Evolutionary conservation across 2,797 vertebrate genomes (phyloP).

Genomic region (Lycodopsis pacificus): DNA sequence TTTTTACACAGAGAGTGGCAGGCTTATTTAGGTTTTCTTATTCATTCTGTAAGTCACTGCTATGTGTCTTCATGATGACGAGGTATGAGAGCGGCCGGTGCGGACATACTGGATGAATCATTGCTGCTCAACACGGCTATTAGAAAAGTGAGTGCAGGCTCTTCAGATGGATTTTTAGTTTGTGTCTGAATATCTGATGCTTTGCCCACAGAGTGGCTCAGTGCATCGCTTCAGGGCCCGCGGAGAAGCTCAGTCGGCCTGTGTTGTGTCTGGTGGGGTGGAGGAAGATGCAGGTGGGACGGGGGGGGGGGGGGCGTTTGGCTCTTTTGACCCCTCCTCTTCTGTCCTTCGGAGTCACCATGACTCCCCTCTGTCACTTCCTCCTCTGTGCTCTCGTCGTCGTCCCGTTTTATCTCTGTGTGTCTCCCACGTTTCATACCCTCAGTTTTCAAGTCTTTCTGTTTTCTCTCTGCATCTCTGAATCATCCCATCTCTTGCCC

Average conservation of each 20-base stretch:
- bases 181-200: constrained; percentile 50
- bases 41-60: neutral
- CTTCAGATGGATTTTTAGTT: constrained; percentile 55
- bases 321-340: constrained; percentile 31
- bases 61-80: constrained; percentile 1
- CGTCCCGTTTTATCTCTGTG: neutral
- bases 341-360: constrained; percentile 3
- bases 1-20: neutral
- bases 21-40: neutral
- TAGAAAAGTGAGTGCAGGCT: constrained; percentile 14
- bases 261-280: constrained; percentile 48
- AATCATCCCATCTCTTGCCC: constrained; percentile 65
- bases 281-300: constrained; percentile 53
- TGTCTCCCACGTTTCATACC: constrained; percentile 29
- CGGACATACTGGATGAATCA: constrained; percentile 42
- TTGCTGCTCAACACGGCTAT: constrained; percentile 9
- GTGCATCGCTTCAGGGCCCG: constrained; percentile 18
- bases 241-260: constrained; percentile 33
- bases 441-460: constrained; percentile 31
- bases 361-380: constrained; percentile 15
- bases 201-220: constrained; percentile 58
- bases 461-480: constrained; percentile 48
- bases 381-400: constrained; percentile 2
- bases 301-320: constrained; percentile 22
- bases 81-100: constrained; percentile 10